phyloP scores from a whole-genome alignment of 1,140 invertebrate genomes.

The Thrips palmi region DNA sequence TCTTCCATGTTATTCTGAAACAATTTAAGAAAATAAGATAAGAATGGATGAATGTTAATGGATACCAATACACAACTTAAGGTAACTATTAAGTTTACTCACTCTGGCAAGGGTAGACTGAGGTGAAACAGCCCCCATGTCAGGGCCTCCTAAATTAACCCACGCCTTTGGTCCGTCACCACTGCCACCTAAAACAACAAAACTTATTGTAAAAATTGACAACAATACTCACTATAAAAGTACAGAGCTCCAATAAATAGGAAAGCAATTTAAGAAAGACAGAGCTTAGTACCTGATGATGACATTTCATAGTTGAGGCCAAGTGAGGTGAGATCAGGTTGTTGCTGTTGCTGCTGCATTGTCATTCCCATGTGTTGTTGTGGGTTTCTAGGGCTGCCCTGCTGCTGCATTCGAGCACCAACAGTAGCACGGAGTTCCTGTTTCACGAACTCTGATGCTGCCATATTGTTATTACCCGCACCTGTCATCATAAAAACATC shows the following conservation, averaged over 20 bases:
- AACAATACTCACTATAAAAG: too few species aligned
- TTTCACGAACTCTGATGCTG: slow-evolving; percentile 71
- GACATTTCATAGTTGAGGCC: slow-evolving; percentile 10
- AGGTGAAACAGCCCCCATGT: slow-evolving; percentile 27
- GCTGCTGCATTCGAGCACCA: slow-evolving; percentile 52
- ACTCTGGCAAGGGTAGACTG: slow-evolving; percentile 19
- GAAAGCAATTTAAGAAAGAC: too few species aligned
- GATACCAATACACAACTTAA: not conserved
- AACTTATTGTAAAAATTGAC: slow-evolving; percentile 6
- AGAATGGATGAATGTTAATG: slow-evolving; percentile 12
- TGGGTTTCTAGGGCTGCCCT: slow-evolving; percentile 13
- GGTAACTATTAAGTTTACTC: slow-evolving; percentile 12
- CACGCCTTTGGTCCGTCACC: slow-evolving; percentile 29
- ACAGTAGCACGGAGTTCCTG: slow-evolving; percentile 76
- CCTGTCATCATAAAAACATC: too few species aligned
- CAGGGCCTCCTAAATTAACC: slow-evolving; percentile 26
- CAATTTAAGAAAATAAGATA: slow-evolving; percentile 14
- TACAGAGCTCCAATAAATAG: too few species aligned
- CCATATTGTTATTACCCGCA: too few species aligned
- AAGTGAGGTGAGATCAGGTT: slow-evolving; percentile 11
- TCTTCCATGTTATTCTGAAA: slow-evolving; percentile 59
- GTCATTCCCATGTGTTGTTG: too few species aligned
- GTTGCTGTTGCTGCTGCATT: slow-evolving; percentile 14
- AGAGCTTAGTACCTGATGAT: slow-evolving; percentile 22
- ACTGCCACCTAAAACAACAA: slow-evolving; percentile 21